A percentile compares a stretch with the other conserved stretches of the same genome.
phyloP scores from a whole-genome alignment of 2,113 vertebrate species.

The Promerops cafer region DNA sequence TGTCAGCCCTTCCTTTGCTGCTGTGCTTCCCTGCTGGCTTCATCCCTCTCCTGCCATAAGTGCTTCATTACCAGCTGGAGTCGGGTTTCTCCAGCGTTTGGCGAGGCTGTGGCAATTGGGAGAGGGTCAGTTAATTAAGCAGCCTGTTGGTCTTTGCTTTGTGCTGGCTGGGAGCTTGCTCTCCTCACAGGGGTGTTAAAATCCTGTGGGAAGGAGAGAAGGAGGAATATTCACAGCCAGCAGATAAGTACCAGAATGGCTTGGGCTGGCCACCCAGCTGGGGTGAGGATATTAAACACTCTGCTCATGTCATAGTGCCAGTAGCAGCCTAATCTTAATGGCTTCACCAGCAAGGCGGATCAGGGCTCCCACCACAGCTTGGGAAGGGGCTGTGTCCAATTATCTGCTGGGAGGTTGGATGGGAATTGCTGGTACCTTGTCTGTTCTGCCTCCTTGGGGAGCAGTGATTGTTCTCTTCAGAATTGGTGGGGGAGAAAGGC shows the following conservation, averaged over 20 bases:
- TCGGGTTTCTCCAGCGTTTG: not conserved
- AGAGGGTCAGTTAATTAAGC: conserved; percentile 10
- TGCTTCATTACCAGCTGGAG: not conserved
- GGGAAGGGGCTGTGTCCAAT: not conserved
- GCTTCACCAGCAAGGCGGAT: not conserved
- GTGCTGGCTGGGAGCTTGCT: not conserved
- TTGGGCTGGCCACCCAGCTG: conserved; percentile 14
- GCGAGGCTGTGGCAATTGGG: not conserved
- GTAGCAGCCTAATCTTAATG: not conserved
- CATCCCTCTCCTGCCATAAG: fast-evolving
- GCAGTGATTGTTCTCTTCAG: not conserved
- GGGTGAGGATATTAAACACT: not conserved
- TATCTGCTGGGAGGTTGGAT: not conserved
- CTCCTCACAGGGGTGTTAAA: not conserved
- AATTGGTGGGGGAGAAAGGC: not conserved
- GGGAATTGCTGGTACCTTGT: not conserved
- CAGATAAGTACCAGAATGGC: not conserved
- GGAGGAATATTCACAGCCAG: not conserved
- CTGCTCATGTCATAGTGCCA: not conserved
- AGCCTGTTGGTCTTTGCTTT: not conserved
- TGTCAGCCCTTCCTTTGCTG: not conserved
- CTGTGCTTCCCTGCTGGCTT: not conserved
- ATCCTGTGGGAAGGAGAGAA: not conserved
- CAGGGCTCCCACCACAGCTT: not conserved
- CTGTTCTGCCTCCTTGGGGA: not conserved